phyloP scores from a whole-genome alignment of 1,140 invertebrate genomes.

The Calephelis virginiensis region DNA sequence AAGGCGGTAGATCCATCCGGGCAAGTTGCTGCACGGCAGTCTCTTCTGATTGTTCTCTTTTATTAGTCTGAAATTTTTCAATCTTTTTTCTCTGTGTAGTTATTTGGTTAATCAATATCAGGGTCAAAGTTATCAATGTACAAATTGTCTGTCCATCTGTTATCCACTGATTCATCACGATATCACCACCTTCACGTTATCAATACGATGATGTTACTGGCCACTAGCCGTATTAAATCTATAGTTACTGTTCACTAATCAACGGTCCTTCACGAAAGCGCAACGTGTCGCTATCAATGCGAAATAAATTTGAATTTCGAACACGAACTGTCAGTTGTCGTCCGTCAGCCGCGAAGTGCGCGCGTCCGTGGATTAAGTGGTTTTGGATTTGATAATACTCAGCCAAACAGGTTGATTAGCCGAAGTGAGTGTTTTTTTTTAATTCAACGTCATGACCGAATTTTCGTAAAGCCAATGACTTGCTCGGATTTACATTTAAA shows the following conservation, averaged over 20 bases:
- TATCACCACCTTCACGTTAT: background rate
- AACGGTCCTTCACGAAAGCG: background rate
- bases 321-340: constrained; percentile 2
- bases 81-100: too few relatives aligned
- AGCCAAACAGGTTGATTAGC: background rate
- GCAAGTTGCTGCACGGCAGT: too few relatives aligned
- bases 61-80: too few relatives aligned
- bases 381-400: background rate
- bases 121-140: too few relatives aligned
- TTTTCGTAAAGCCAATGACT: constrained; percentile 7
- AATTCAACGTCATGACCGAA: background rate
- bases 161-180: constrained; percentile 4
- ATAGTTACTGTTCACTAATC: background rate
- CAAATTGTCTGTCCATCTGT: background rate
- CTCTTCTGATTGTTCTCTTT: too few relatives aligned
- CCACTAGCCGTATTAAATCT: background rate
- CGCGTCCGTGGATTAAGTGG: constrained; percentile 1
- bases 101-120: too few relatives aligned
- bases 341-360: background rate
- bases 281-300: background rate
- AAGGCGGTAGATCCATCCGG: too few relatives aligned
- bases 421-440: constrained; percentile 1
- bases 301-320: constrained; percentile 13
- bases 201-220: background rate
- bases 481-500: constrained; percentile 3